Evolutionary conservation across 2,113 vertebrate genomes (phyloP).

Genomic region (Brachyhypopomus occidentalis): DNA sequence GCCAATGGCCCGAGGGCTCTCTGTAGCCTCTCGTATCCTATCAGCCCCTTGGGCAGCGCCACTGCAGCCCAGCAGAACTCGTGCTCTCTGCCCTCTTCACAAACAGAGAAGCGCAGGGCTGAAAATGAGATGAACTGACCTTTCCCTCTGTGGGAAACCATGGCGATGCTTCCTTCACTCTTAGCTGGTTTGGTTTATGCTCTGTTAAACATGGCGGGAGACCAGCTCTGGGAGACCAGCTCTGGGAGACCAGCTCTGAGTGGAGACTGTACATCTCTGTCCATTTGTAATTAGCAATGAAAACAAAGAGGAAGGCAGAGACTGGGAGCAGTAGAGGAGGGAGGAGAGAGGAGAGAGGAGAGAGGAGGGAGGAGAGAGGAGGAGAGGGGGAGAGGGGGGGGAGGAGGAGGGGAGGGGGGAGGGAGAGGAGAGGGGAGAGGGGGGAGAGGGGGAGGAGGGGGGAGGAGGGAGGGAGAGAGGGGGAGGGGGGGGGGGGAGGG

Average conservation of each 20-base stretch:
- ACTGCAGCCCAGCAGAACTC: slow-evolving; percentile 12
- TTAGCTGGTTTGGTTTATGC: neutral
- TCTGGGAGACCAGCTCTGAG: neutral
- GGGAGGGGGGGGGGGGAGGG: too few relatives aligned
- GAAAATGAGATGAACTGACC: slow-evolving; percentile 29
- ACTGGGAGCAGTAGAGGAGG: too few relatives aligned
- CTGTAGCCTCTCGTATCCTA: slow-evolving; percentile 60
- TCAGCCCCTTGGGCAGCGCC: slow-evolving; percentile 43
- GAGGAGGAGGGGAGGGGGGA: too few relatives aligned
- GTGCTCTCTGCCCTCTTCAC: neutral
- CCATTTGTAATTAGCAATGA: too few relatives aligned
- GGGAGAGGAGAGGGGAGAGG: too few relatives aligned
- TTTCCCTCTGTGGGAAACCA: neutral
- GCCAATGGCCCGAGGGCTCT: slow-evolving; percentile 59
- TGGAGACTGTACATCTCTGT: neutral
- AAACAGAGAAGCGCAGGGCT: neutral
- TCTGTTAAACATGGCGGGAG: neutral
- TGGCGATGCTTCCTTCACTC: neutral
- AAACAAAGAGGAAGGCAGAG: too few relatives aligned
- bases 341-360: too few relatives aligned
- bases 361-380: too few relatives aligned
- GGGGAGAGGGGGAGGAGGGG: too few relatives aligned
- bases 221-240: neutral
- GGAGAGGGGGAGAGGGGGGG: too few relatives aligned
- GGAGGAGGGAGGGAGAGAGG: too few relatives aligned